These are phyloP conservation scores for Metallyticus violacea DNA, from an alignment of 2,888 invertebrate genomes.

Conservation along the genomic window DNA sequence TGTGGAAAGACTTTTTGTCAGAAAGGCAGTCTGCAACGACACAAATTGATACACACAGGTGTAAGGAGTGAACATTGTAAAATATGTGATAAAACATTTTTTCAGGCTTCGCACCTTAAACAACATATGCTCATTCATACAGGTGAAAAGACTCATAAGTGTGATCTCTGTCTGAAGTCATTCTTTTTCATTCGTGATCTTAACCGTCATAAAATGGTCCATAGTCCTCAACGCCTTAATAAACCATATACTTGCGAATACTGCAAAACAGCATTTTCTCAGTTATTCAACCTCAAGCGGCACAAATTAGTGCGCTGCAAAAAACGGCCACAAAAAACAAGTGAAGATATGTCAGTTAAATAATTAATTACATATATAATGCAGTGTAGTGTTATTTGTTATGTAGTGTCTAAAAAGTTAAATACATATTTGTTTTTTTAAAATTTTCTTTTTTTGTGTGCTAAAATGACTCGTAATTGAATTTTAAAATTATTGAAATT, in stretches of 20 bases:
- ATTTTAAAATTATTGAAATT: no score
- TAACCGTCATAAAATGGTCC: not conserved
- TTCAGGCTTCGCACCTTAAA: not conserved
- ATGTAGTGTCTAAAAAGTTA: no score
- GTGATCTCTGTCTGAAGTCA: not conserved
- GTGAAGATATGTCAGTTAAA: not conserved
- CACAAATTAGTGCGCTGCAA: not conserved
- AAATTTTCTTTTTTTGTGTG: no score
- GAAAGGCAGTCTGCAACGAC: not conserved
- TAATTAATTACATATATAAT: no score
- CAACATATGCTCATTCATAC: not conserved
- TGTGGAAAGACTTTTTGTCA: not conserved
- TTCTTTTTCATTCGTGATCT: not conserved
- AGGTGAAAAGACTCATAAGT: not conserved
- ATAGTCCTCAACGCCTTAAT: not conserved
- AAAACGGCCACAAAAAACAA: not conserved
- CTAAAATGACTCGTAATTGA: no score
- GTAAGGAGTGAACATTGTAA: not conserved
- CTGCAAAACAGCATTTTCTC: not conserved
- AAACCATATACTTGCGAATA: not conserved
- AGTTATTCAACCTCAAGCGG: not conserved
- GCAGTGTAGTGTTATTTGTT: no score
- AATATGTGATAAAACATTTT: not conserved
- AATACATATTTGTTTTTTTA: no score
- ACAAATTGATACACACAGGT: not conserved